Conservation (phyloP, 2,113 vertebrate species). For the Terrapene triunguis region DNA sequence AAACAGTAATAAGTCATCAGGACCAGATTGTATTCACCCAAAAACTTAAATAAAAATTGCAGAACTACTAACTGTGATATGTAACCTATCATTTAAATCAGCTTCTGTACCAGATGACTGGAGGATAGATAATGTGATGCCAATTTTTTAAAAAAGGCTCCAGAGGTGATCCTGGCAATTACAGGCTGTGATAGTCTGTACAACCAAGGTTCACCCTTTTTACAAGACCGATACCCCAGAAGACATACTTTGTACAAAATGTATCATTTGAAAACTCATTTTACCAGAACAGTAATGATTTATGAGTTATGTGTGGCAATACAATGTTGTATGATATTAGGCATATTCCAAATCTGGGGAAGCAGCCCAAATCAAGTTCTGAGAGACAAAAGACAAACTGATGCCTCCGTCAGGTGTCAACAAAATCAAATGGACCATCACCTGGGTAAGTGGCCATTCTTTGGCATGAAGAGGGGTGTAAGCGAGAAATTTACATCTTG, state of each 20-base stretch:
- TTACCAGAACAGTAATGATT: too few species aligned
- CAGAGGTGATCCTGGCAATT: not conserved
- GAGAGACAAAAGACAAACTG: not conserved
- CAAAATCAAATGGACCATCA: not conserved
- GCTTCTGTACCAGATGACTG: not conserved
- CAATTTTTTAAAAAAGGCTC: not conserved
- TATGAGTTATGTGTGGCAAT: not conserved
- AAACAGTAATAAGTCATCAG: not conserved
- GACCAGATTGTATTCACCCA: not conserved
- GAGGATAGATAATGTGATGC: not conserved
- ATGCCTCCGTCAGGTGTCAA: not conserved
- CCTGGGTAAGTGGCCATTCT: not conserved
- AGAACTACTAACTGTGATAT: not conserved
- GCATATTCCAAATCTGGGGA: too few species aligned
- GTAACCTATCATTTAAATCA: not conserved
- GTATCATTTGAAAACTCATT: not conserved
- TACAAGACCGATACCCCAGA: not conserved
- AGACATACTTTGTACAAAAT: not conserved
- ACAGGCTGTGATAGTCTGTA: not conserved
- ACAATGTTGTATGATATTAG: not conserved
- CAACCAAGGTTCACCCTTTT: not conserved
- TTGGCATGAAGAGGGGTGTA: not conserved
- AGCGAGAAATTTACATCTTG: not conserved
- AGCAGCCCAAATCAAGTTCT: too few species aligned
- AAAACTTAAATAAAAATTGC: not conserved